phyloP scores from a whole-genome alignment of 1,140 invertebrate species.

The Eupristina koningsbergeri region DNA sequence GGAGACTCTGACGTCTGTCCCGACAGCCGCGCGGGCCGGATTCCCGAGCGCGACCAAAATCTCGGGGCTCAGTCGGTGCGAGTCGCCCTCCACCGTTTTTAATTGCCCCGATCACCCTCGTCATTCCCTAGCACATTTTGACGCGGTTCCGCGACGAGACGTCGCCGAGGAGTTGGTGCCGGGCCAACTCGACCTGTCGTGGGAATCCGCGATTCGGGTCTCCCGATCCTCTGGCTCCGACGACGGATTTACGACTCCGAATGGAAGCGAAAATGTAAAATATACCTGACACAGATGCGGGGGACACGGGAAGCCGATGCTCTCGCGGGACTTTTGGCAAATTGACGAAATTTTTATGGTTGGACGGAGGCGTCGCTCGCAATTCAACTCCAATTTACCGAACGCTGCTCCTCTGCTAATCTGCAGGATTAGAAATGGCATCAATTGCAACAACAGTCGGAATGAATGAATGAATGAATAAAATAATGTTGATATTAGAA shows the following conservation, averaged over 20 bases:
- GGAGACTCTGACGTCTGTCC: too few species aligned
- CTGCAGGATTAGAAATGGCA: not conserved
- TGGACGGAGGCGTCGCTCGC: not conserved
- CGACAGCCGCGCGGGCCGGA: too few species aligned
- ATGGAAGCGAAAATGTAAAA: not conserved
- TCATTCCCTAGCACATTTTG: constrained; percentile 7
- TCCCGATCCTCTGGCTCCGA: not conserved
- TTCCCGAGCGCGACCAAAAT: not conserved
- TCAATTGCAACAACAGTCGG: too few species aligned
- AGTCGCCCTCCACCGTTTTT: not conserved
- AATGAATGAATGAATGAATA: too few species aligned
- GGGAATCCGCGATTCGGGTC: not conserved
- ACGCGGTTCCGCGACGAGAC: constrained; percentile 34
- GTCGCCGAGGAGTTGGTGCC: constrained; percentile 24
- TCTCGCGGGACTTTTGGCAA: not conserved
- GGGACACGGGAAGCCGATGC: not conserved
- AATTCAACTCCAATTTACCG: not conserved
- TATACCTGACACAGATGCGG: constrained; percentile 5
- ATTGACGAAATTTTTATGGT: constrained; percentile 6
- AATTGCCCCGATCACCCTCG: not conserved
- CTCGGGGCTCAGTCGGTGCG: not conserved
- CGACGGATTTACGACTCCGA: constrained; percentile 4
- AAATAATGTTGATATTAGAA: too few species aligned
- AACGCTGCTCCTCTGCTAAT: too few species aligned
- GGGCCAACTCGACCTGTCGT: constrained; percentile 3